These are phyloP conservation scores for Mimas tiliae DNA, from an alignment of 2,888 invertebrate genomes.

Conservation along the genomic window DNA sequence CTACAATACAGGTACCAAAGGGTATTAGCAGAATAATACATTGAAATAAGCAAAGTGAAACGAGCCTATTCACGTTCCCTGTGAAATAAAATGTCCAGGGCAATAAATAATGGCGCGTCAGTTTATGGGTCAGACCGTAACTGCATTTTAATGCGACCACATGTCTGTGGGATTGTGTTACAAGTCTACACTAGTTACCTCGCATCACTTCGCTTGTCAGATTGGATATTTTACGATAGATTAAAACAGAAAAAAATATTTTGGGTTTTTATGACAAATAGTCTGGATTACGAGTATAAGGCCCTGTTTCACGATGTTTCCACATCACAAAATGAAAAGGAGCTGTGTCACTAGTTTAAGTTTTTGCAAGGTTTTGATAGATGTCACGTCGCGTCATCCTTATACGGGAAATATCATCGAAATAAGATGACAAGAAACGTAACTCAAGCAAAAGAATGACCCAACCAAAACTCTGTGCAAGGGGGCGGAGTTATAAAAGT, in stretches of 20 bases:
- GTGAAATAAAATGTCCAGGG: slow-evolving; percentile 41
- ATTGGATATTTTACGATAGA: background rate
- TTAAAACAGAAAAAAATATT: background rate
- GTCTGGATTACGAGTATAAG: too few relatives aligned
- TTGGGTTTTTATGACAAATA: too few relatives aligned
- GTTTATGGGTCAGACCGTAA: slow-evolving; percentile 53
- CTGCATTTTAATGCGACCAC: slow-evolving; percentile 55
- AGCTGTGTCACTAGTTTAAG: too few relatives aligned
- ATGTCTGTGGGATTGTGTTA: slow-evolving; percentile 41
- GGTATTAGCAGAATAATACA: slow-evolving; percentile 9
- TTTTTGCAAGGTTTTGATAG: too few relatives aligned
- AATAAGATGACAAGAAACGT: too few relatives aligned
- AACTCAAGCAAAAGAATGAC: too few relatives aligned
- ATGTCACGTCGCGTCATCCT: too few relatives aligned
- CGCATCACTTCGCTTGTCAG: background rate
- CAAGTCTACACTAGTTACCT: slow-evolving; percentile 25
- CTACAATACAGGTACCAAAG: background rate
- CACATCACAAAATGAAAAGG: too few relatives aligned
- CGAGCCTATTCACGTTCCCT: slow-evolving; percentile 40
- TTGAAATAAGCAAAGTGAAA: slow-evolving; percentile 35
- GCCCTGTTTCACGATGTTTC: too few relatives aligned
- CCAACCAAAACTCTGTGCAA: too few relatives aligned
- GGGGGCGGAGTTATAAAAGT: too few relatives aligned
- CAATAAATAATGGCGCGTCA: slow-evolving; percentile 52
- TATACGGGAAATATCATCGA: too few relatives aligned